Base-by-base conservation (phyloP, 2,888 invertebrate genomes). In the Scaptomyza parva region DNA sequence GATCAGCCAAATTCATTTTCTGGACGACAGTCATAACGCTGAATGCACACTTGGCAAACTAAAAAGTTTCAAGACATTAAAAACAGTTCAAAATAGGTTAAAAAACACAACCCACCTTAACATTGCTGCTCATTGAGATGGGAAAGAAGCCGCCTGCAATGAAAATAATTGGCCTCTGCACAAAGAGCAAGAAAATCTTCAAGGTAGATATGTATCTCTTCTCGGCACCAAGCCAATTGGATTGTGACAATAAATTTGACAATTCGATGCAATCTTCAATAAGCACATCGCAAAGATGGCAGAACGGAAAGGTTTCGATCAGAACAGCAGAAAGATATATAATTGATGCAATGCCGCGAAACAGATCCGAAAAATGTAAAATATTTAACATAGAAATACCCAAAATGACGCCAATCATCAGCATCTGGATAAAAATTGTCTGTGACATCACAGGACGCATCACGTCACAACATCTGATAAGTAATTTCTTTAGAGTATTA, bases 11-110 rank as follows among this genome's bases (percentile, higher is more conserved):
- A 62, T 83, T 77, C 65, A 88, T 73, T 28, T 75, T 50, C 33
- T 73, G 66, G 17, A 86, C 69, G 9, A 88, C 67, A 2, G 86
- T 88, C 51, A 88, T 79, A 18, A 88, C 62, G 33, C 77, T 86
- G 63, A 88, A 76, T 4, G 88, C 88, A 54, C 82, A 78, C 50
- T 87, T 88, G n/a, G 71, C 54, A 22, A 72, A 9, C 64, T 68
- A 7, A 4, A 24, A n/a, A 35, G 22, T 18, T 24, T 24, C 0
- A 43, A 43, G 8, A 5, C 3, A 17, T 9, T n/a, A 30, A 30
- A 24, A 28, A 40, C 18, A 1, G 18, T n/a, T 6, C 1, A 30
- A n/a, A 26, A 14, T 5, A 12, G 2, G n/a, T n/a, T 3, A 24
- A 4, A 20, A 8, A 9, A 28, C 6, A 8, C 33, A 39, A 39